Conservation (phyloP, 2,888 invertebrate genomes). For the Sarcophaga rosellei region DNA sequence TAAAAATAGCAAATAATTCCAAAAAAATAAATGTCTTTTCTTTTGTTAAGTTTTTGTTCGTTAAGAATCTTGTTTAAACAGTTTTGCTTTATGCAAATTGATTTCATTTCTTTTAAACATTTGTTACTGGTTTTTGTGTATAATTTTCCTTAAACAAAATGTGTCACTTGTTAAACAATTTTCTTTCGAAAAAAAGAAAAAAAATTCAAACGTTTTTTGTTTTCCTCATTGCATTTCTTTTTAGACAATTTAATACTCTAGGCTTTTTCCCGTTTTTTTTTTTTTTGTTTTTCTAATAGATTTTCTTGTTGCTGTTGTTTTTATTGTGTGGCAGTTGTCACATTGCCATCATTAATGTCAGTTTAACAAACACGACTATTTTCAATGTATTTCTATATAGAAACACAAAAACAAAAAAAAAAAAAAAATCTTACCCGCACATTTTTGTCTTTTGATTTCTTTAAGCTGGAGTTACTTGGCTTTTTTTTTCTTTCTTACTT, state of each 20-base stretch:
- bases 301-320: conserved; percentile 31
- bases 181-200: conserved; percentile 7
- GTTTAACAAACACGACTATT: conserved; percentile 65
- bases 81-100: conserved; percentile 68
- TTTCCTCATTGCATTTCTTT: conserved; percentile 37
- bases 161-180: conserved; percentile 70
- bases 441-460: conserved; percentile 25
- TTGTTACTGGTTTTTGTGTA: conserved; percentile 49
- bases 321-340: conserved; percentile 65
- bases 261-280: conserved; percentile 31
- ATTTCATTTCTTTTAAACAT: conserved; percentile 38
- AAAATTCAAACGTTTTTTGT: conserved; percentile 45
- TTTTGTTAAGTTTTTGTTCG: conserved; percentile 51
- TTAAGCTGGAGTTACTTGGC: not conserved
- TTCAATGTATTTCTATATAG: conserved; percentile 30
- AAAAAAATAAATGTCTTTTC: not conserved
- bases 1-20: not conserved
- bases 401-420: conserved; percentile 24
- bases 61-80: conserved; percentile 63
- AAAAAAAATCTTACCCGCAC: conserved; percentile 53
- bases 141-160: conserved; percentile 62
- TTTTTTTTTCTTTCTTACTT: conserved; percentile 13
- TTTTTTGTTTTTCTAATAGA: conserved; percentile 9
- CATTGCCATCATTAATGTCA: conserved; percentile 66
- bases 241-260: conserved; percentile 51